Evolutionary conservation across 1,140 invertebrate genomes (phyloP).

Genomic region (Drosophila paulistorum): DNA sequence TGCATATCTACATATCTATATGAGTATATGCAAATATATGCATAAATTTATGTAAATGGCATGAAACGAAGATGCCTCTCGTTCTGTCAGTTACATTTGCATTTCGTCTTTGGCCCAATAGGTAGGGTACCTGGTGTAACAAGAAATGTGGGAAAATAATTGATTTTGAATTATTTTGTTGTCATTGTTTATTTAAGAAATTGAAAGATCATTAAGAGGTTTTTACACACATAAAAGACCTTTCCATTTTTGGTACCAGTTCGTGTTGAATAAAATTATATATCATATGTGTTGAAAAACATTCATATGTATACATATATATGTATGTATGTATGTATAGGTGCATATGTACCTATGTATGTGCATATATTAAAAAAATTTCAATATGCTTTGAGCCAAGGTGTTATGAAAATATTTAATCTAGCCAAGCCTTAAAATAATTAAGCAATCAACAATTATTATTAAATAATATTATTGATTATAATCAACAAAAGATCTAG

Average conservation of each 20-base stretch:
- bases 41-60: not conserved
- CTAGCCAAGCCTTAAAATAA: not conserved
- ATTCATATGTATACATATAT: not conserved
- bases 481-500: not conserved
- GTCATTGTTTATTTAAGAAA: constrained; percentile 60
- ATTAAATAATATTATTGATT: too few relatives aligned
- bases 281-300: not conserved
- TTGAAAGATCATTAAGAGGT: constrained; percentile 53
- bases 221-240: constrained; percentile 41
- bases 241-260: constrained; percentile 22
- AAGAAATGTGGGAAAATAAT: constrained; percentile 48
- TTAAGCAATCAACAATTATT: not conserved
- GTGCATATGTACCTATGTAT: not conserved
- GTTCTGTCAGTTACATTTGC: constrained; percentile 19
- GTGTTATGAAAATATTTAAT: not conserved
- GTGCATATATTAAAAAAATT: not conserved
- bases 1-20: not conserved
- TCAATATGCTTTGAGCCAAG: not conserved
- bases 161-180: constrained; percentile 54
- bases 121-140: constrained; percentile 27
- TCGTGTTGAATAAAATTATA: constrained; percentile 6
- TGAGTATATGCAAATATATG: not conserved
- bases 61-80: constrained; percentile 1
- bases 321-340: not conserved
- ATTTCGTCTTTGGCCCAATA: constrained; percentile 5